Base-by-base conservation (phyloP, 2,888 invertebrate species). In the Drosophila buzzatii region DNA sequence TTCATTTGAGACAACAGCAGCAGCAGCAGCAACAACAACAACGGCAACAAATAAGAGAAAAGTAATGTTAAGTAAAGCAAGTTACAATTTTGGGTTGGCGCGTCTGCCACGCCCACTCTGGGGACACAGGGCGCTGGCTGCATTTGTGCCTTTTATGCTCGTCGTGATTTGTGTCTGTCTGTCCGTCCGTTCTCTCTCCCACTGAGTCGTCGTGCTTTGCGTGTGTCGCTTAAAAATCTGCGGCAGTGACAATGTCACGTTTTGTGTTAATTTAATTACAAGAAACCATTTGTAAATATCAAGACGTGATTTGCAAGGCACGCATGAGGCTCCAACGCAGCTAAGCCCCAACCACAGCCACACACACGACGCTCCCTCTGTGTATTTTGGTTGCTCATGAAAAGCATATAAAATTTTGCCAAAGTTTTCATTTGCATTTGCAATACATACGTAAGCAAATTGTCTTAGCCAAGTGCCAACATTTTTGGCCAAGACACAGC, bases 191-290 rank as follows among this genome's bases (percentile, higher is more conserved):
- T 16, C 37, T 37, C 37, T 16, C 37, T 57, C 42, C 31, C 44
- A 31, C 44, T 57, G n/a, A 39, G 56, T 14, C 4, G 42, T 14
- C 14, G 42, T 61, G 55, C 59, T 53, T 45, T 53, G 52, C 66
- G 55, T 66, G 45, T 69, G 81, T 75, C 75, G 80, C 84, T 88
- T 88, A 83, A 86, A 88, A 86, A 85, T 88, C 85, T 85, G 82
- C 80, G 78, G 75, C 86, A 86, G 86, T 88, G 89, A 80, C 89
- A 88, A 88, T 86, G 86, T 86, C 86, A 86, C 86, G 86, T 86
- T 88, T 86, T 86, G 89, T 86, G 86, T 86, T 88, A 86, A 86
- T 86, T 86, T 88, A 86, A 86, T 86, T 86, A 86, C 86, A 86
- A 86, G 85, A 88, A 88, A 86, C 85, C 86, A 86, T 86, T 86